Percentiles rank a stretch among this genome's conserved stretches.
Evolutionary conservation across 2,113 vertebrate species (phyloP).

Genomic region (Vulpes lagopus): DNA sequence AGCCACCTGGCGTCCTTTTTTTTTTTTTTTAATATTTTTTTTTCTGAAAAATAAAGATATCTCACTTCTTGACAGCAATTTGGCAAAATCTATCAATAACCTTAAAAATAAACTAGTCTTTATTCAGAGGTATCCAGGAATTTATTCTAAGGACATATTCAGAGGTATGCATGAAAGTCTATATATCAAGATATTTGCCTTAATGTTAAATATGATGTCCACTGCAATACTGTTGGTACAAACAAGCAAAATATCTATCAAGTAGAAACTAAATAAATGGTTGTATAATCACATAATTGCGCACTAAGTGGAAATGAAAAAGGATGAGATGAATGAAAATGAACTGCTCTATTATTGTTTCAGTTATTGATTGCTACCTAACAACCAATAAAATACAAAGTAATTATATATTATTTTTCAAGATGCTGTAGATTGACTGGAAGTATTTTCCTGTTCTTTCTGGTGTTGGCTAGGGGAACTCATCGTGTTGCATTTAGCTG

Average conservation of each 20-base stretch:
- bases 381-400: not conserved
- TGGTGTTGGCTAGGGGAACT: not conserved
- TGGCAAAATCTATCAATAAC: not conserved
- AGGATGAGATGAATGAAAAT: not conserved
- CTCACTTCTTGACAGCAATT: not conserved
- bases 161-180: not conserved
- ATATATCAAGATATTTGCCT: not conserved
- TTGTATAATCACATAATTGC: slow-evolving; percentile 1
- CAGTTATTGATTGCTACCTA: not conserved
- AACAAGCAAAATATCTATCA: not conserved
- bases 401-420: not conserved
- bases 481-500: not conserved
- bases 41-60: not conserved
- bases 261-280: not conserved
- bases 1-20: no score
- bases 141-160: slow-evolving; percentile 22
- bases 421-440: not conserved
- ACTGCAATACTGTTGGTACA: not conserved
- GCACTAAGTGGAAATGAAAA: not conserved
- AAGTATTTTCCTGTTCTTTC: not conserved
- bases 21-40: not conserved
- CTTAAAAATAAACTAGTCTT: not conserved
- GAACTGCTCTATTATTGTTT: not conserved
- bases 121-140: slow-evolving; percentile 4
- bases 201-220: not conserved